Evolutionary conservation across 1,140 invertebrate genomes (phyloP), one percentile per base, ranked within the genome.

Genomic region (Diorhabda sublineata): DNA sequence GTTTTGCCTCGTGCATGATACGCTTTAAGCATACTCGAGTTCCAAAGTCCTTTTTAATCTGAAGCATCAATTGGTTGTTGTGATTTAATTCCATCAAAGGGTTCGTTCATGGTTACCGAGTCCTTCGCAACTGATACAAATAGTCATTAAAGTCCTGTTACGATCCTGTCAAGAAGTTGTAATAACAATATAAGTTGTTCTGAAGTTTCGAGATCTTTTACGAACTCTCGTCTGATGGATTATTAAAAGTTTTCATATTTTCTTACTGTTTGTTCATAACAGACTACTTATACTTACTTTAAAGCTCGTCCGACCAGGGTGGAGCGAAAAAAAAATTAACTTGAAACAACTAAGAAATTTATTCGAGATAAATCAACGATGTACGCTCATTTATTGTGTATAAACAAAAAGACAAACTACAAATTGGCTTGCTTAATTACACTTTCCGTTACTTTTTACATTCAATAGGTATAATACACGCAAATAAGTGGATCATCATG

Each of bases 171-270:
- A 52, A 4, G 47, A 52, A 52, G 6, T 52, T 52, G 47, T 52
- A 52, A n/a, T n/a, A 52, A 52, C 47, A 52, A 52, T 52, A 52
- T 52, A 52, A 52, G 6, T 52, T 52, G 47, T 52, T n/a, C 47
- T 52, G n/a, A 52, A 52, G 47, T 52, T 52, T 52, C 6, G 47
- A 52, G 47, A 52, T 52, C n/a, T 52, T n/a, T 6, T 8, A 52
- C 6, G 47, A 52, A n/a, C 47, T 52, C 47, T n/a, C 47, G 47
- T n/a, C 47, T 52, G 47, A 52, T 52, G 47, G 47, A 52, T 52
- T 52, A 52, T 52, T 52, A 52, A 52, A 52, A 52, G 47, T 52
- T 52, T 52, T 52, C 47, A 52, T 52, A 52, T 52, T 52, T 52
- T 52, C 47, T 52, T 52, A 52, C 47, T 52, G 47, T 52, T 52